A percentile compares a stretch with the other conserved stretches of the same genome.
Evolutionary conservation across 2,797 vertebrate genomes (phyloP).

Genomic region (Tadarida brasiliensis): DNA sequence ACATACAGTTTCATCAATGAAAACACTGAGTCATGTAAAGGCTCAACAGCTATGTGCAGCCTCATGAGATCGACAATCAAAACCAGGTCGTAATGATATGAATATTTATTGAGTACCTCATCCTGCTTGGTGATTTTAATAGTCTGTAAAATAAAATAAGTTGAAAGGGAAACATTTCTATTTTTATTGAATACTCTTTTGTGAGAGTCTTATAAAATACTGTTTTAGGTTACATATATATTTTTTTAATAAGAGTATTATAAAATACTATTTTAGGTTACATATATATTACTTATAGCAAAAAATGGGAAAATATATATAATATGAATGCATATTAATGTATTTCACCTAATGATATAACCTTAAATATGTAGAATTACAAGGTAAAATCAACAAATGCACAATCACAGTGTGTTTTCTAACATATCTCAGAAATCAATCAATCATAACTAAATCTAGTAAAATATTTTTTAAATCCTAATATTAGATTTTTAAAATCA

Average conservation of each 20-base stretch:
- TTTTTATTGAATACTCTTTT: conserved; percentile 12
- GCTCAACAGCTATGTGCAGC: conserved; percentile 72
- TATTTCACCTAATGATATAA: neutral
- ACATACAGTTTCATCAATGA: conserved; percentile 81
- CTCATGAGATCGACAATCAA: conserved; percentile 85
- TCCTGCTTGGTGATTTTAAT: conserved; percentile 81
- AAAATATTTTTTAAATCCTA: neutral
- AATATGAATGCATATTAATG: neutral
- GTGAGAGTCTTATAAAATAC: neutral
- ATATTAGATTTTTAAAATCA: conserved; percentile 47
- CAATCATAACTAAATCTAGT: conserved; percentile 36
- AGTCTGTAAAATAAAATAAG: conserved; percentile 71
- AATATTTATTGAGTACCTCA: conserved; percentile 86
- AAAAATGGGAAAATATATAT: neutral
- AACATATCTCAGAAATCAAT: neutral
- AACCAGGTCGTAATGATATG: conserved; percentile 80
- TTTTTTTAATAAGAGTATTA: neutral
- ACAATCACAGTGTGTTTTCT: neutral
- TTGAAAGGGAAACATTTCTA: conserved; percentile 66
- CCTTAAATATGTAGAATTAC: neutral
- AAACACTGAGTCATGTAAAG: conserved; percentile 81
- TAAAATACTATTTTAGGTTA: neutral
- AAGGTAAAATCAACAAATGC: conserved; percentile 25
- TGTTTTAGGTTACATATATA: neutral
- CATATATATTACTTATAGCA: neutral